Conservation (phyloP, 2,113 vertebrate species). For the Scophthalmus maximus region DNA sequence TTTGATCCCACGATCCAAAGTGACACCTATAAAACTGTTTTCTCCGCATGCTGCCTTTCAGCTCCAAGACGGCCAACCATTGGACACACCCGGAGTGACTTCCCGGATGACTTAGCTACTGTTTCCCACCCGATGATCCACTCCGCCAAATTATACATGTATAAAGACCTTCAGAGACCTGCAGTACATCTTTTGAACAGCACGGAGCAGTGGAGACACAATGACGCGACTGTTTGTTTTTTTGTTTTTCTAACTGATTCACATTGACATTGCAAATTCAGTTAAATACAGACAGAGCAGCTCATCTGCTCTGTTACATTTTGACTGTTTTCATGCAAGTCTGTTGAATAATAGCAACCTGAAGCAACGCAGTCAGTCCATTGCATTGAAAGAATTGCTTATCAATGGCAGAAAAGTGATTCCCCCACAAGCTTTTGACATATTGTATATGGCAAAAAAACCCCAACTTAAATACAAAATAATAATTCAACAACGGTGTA, state of each 20-base stretch:
- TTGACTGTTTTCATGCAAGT: too few species aligned
- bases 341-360: neutral
- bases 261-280: too few species aligned
- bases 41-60: conserved; percentile 21
- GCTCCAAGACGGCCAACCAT: conserved; percentile 2
- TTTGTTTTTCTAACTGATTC: too few species aligned
- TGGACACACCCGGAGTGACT: conserved; percentile 34
- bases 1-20: conserved; percentile 27
- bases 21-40: conserved; percentile 35
- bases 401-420: neutral
- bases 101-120: conserved; percentile 26
- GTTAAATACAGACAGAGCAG: too few species aligned
- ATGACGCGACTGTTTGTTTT: too few species aligned
- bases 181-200: neutral
- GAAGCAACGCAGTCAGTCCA: neutral
- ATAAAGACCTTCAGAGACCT: neutral
- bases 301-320: neutral
- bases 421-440: neutral
- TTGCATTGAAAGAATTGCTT: neutral
- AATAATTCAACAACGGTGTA: neutral
- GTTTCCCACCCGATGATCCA: conserved; percentile 24
- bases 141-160: conserved; percentile 6
- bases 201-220: neutral
- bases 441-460: neutral
- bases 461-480: neutral